Conservation (phyloP, 2,797 vertebrate genomes). For the Monodelphis domestica region DNA sequence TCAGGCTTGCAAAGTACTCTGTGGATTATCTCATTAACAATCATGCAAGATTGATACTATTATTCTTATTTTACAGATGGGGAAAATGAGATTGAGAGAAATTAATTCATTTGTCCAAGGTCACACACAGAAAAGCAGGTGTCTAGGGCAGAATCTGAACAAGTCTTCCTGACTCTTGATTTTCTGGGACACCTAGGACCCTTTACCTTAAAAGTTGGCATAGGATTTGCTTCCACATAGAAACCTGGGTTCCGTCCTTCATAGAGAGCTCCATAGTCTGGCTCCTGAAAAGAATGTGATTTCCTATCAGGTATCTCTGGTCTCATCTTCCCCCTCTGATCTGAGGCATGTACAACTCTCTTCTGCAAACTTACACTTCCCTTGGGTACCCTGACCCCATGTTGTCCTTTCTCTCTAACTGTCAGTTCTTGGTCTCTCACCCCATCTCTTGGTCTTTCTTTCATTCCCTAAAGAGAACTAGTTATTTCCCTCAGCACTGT, state of each 20-base stretch:
- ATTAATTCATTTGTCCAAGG: neutral
- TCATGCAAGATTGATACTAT: neutral
- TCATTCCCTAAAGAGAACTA: neutral
- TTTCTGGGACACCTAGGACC: neutral
- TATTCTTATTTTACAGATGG: neutral
- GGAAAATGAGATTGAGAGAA: neutral
- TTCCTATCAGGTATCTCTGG: fast-evolving
- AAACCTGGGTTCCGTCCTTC: conserved; percentile 97
- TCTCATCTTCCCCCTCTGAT: neutral
- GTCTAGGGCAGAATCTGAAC: neutral
- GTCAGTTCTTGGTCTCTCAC: neutral
- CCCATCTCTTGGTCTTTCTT: neutral
- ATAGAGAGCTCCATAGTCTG: conserved; percentile 96
- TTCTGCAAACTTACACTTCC: neutral
- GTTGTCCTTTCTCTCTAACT: neutral
- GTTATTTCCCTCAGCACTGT: neutral
- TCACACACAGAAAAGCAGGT: neutral
- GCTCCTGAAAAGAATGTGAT: conserved; percentile 87
- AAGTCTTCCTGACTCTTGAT: neutral
- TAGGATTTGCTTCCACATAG: conserved; percentile 98
- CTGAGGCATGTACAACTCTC: neutral
- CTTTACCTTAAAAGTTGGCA: conserved; percentile 97
- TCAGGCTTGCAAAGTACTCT: neutral
- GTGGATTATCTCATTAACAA: neutral
- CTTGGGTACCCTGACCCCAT: neutral